Percentiles rank a stretch among this genome's conserved stretches.
Conservation (phyloP, 2,797 vertebrate genomes). For the Macroramphosus scolopax region DNA sequence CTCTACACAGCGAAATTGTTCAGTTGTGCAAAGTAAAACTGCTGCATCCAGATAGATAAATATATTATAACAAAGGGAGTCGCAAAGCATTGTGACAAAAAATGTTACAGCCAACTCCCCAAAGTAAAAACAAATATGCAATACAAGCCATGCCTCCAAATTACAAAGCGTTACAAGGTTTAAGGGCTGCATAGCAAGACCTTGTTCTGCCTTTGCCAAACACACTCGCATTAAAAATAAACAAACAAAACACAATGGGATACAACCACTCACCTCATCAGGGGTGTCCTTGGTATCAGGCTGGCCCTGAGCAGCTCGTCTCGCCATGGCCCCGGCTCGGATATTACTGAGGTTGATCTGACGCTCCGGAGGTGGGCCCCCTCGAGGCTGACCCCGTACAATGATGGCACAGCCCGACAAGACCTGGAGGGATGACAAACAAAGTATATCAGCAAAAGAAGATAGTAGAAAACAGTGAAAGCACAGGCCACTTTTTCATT, state of each 20-base stretch:
- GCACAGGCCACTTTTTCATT: background rate
- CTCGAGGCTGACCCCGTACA: conserved; percentile 93
- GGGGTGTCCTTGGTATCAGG: conserved; percentile 90
- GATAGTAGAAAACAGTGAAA: background rate
- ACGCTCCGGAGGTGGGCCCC: conserved; percentile 92
- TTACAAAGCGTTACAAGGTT: background rate
- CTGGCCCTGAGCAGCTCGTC: conserved; percentile 84
- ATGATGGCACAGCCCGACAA: conserved; percentile 96
- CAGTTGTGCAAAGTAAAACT: too few relatives aligned
- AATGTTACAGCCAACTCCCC: too few relatives aligned
- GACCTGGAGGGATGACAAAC: conserved; percentile 75
- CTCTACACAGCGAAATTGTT: too few relatives aligned
- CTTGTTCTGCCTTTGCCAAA: conserved; percentile 26
- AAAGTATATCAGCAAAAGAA: background rate
- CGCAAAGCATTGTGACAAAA: too few relatives aligned
- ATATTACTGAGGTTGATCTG: conserved; percentile 99
- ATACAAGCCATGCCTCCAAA: background rate
- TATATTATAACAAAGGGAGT: too few relatives aligned
- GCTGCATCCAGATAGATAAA: too few relatives aligned
- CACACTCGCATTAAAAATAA: conserved; percentile 6
- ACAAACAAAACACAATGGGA: conserved; percentile 16
- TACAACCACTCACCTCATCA: conserved; percentile 83
- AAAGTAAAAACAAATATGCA: too few relatives aligned
- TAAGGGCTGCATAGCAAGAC: conserved; percentile 9
- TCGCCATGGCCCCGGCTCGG: conserved; percentile 87